Conservation (phyloP, 1,140 invertebrate species). For the Watersipora subatra region DNA sequence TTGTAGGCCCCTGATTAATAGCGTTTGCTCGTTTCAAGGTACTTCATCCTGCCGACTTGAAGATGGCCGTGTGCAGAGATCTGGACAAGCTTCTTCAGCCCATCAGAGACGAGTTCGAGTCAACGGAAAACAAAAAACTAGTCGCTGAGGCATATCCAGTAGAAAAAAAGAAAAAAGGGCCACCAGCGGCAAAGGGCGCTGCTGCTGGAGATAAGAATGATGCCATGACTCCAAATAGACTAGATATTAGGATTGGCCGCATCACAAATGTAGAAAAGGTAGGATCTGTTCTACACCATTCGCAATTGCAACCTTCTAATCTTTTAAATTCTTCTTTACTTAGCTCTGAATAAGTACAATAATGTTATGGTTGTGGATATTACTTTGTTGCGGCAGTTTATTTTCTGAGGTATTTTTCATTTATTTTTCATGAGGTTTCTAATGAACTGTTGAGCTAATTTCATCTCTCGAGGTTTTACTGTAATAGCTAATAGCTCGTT, state of each 20-base stretch:
- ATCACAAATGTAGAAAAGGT: conserved; percentile 60
- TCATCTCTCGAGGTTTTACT: too few relatives aligned
- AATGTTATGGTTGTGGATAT: too few relatives aligned
- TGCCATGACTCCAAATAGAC: conserved; percentile 28
- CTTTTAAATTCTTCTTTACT: too few relatives aligned
- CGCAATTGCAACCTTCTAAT: too few relatives aligned
- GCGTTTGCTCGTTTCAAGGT: neutral
- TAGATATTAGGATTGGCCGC: conserved; percentile 73
- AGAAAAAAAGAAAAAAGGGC: neutral
- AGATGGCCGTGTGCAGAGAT: conserved; percentile 63
- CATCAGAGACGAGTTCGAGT: conserved; percentile 71
- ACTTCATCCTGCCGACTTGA: conserved; percentile 86
- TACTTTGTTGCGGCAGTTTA: too few relatives aligned
- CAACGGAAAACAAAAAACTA: conserved; percentile 57
- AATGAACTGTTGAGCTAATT: too few relatives aligned
- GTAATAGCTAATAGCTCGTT: too few relatives aligned
- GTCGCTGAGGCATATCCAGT: conserved; percentile 64
- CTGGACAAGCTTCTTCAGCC: conserved; percentile 79
- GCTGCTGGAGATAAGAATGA: neutral
- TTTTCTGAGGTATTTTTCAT: too few relatives aligned
- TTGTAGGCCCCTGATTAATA: neutral
- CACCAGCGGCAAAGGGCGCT: conserved; percentile 5
- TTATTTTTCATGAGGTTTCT: too few relatives aligned
- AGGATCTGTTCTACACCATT: too few relatives aligned
- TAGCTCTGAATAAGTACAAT: too few relatives aligned